Percentiles rank a stretch among this genome's conserved stretches.
These are phyloP conservation scores for Siphamia tubifer DNA, from an alignment of 2,113 vertebrate species.

Conservation along the genomic window DNA sequence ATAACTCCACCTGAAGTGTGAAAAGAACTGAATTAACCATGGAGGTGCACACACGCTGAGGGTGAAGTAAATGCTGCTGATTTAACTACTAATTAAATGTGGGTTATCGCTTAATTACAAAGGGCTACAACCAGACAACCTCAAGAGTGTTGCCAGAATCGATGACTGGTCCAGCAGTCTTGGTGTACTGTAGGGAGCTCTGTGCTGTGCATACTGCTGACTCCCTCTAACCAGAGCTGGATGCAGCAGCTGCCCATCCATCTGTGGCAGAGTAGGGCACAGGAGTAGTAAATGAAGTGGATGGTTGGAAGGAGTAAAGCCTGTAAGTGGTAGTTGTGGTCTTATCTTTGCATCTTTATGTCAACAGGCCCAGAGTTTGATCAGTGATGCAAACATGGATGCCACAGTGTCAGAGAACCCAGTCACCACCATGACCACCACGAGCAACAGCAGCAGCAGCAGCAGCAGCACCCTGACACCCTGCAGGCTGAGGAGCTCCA, in stretches of 20 bases:
- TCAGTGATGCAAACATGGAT: conserved; percentile 67
- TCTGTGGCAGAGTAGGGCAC: conserved; percentile 50
- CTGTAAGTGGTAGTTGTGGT: conserved; percentile 27
- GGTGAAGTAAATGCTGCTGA: conserved; percentile 50
- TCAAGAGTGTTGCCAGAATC: conserved; percentile 53
- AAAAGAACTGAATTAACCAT: conserved; percentile 46
- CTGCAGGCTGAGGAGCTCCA: conserved; percentile 55
- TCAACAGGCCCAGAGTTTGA: conserved; percentile 79
- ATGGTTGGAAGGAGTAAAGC: conserved; percentile 34
- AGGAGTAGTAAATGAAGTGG: conserved; percentile 41
- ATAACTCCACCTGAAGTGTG: background rate
- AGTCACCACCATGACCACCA: conserved; percentile 46
- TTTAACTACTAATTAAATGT: conserved; percentile 69
- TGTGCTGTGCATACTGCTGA: conserved; percentile 64
- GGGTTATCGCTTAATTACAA: conserved; percentile 70
- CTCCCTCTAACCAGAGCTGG: conserved; percentile 48
- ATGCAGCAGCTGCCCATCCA: conserved; percentile 69
- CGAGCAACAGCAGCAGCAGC: conserved; percentile 18
- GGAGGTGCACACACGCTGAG: conserved; percentile 46
- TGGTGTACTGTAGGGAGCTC: conserved; percentile 43
- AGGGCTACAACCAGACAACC: conserved; percentile 44
- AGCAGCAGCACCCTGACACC: conserved; percentile 48
- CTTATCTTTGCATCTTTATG: conserved; percentile 57
- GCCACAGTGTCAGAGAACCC: conserved; percentile 46
- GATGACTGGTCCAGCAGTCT: conserved; percentile 51